A percentile compares a stretch with the other conserved stretches of the same genome.
Evolutionary conservation across 2,113 vertebrate species (phyloP).

Genomic region (Gymnogyps californianus): DNA sequence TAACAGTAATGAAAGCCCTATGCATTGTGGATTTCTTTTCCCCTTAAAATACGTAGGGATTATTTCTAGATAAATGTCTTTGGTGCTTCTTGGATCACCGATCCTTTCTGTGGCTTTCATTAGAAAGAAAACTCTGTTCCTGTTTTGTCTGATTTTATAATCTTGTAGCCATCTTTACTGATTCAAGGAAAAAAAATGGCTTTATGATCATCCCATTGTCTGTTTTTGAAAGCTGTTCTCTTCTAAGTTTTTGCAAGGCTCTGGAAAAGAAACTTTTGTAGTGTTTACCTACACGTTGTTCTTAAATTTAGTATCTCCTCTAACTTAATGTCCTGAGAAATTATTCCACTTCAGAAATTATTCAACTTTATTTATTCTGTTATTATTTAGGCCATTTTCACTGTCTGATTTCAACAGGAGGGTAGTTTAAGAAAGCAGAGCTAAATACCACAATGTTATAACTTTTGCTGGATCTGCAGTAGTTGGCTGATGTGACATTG

Average conservation of each 20-base stretch:
- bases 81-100: background rate
- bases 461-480: background rate
- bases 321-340: background rate
- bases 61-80: background rate
- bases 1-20: background rate
- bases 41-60: background rate
- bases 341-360: background rate
- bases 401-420: background rate
- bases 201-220: background rate
- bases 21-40: background rate
- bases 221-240: background rate
- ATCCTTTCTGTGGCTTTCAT: background rate
- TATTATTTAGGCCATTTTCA: background rate
- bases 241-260: background rate
- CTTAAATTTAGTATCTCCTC: background rate
- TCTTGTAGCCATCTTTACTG: background rate
- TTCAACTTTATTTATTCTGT: background rate
- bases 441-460: fast-evolving
- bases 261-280: background rate
- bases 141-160: background rate
- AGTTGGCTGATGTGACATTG: background rate
- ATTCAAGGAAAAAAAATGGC: background rate
- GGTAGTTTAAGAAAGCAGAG: background rate
- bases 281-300: background rate
- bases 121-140: background rate